Conservation (phyloP, 2,797 vertebrate genomes). For the Percopsis omiscomaycus region DNA sequence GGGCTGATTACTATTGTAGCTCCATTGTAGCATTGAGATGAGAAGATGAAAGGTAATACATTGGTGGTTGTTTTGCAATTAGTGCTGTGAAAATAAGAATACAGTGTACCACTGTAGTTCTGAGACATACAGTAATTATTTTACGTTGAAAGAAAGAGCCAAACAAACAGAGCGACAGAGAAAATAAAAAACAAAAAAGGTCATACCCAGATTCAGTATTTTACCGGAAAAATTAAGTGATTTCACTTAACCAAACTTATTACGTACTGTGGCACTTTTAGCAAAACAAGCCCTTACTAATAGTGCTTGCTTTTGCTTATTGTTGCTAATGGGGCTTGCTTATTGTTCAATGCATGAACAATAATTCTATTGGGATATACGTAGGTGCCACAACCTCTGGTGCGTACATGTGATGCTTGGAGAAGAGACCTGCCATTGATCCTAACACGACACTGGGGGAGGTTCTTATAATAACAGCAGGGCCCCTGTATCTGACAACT, state of each 20-base stretch:
- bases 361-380: neutral
- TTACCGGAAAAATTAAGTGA: neutral
- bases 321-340: no score
- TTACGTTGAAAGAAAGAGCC: no score
- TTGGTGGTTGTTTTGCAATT: neutral
- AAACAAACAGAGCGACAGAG: no score
- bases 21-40: constrained; percentile 7
- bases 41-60: constrained; percentile 9
- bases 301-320: no score
- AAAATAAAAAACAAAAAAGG: no score
- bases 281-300: no score
- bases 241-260: neutral
- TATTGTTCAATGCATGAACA: neutral
- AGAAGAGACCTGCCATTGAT: neutral
- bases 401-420: neutral
- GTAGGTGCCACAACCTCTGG: neutral
- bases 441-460: neutral
- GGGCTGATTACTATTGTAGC: neutral
- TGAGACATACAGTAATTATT: no score
- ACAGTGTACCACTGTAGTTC: no score
- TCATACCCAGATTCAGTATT: neutral
- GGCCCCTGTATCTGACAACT: constrained; percentile 3
- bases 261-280: neutral
- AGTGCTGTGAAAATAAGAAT: neutral
- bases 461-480: neutral